These are phyloP conservation scores for Mayetiola destructor DNA, from an alignment of 2,888 invertebrate species.

Conservation along the genomic window DNA sequence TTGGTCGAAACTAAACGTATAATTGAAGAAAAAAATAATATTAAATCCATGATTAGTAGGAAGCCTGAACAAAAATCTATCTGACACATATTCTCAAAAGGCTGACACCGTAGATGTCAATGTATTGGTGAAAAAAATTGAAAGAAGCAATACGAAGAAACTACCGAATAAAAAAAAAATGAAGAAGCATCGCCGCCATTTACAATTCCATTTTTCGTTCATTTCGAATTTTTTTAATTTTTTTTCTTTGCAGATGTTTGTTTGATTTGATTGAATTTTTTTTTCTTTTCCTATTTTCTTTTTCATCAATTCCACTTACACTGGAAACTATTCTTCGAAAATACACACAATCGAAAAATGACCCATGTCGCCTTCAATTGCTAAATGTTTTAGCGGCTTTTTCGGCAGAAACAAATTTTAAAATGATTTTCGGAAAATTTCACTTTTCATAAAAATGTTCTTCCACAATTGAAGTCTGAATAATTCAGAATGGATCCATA, in stretches of 20 bases:
- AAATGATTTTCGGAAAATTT: too few relatives aligned
- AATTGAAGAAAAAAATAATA: too few relatives aligned
- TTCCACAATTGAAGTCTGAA: too few relatives aligned
- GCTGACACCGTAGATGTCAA: background rate
- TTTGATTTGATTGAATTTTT: background rate
- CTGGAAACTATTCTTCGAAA: background rate
- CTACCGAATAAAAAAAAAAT: background rate
- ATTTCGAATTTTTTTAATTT: slow-evolving; percentile 1
- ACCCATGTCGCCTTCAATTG: background rate
- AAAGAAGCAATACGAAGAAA: background rate
- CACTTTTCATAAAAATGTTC: too few relatives aligned
- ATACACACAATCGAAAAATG: background rate
- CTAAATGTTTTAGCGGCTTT: slow-evolving; percentile 4
- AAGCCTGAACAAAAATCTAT: too few relatives aligned
- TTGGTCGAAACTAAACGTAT: too few relatives aligned
- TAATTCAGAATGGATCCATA: too few relatives aligned
- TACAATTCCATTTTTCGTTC: slow-evolving; percentile 13
- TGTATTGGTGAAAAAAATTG: background rate
- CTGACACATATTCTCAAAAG: slow-evolving; percentile 2
- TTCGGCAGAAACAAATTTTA: too few relatives aligned
- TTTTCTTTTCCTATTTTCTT: background rate
- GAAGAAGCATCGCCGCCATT: slow-evolving; percentile 15
- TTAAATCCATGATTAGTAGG: too few relatives aligned
- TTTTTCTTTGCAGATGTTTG: background rate
- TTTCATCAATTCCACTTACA: background rate